Base-by-base conservation (phyloP, 64 coral and sea anemone species). In the Anthopleura sola region DNA sequence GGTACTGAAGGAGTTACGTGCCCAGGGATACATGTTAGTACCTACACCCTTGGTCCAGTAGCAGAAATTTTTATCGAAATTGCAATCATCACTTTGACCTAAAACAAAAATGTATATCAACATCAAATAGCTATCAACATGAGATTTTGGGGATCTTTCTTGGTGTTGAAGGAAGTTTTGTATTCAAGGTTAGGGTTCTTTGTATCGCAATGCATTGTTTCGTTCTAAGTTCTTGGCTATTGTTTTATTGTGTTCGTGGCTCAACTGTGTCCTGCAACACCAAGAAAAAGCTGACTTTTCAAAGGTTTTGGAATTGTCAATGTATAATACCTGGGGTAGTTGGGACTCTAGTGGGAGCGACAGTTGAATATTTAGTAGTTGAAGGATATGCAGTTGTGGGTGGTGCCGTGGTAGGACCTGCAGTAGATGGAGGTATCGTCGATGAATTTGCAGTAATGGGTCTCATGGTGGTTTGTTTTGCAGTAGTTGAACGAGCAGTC, bases 21-120 rank as follows among this genome's bases (percentile, higher is more conserved):
- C 55, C 89, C 93, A 95, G 76, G 36, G 55, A 83, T 88, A 12
- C 6, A 18, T 15, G 40, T 21, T 32, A 89, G 84, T 68, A 21
- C 36, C 69, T 64, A n/a, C 28, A 77, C 85, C 89, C 26, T 85
- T 91, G 5, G 2, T 88, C 93, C 93, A 95, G 55, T 95, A 76
- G 39, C 93, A 95, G 82, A 95, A 91, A 10, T 3, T 18, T 23
- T 24, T 18, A 19, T 79, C 76, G 20, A 79, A 79, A 79, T 79
- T 26, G 24, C 76, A 79, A 15, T 79, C 76, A 44, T 44, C 37
- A n/a, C 66, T 13, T 71, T 32, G n/a, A 16, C 66, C 66, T 21
- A 79, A 77, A 40, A 5, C 24, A 44, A 11, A 77, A 5, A 2
- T 40, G 14, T 24, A 17, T 21, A 3, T 7, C 16, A 19, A 20